These are phyloP conservation scores for Eidolon helvum DNA, from an alignment of 2,113 vertebrate species.

Conservation along the genomic window DNA sequence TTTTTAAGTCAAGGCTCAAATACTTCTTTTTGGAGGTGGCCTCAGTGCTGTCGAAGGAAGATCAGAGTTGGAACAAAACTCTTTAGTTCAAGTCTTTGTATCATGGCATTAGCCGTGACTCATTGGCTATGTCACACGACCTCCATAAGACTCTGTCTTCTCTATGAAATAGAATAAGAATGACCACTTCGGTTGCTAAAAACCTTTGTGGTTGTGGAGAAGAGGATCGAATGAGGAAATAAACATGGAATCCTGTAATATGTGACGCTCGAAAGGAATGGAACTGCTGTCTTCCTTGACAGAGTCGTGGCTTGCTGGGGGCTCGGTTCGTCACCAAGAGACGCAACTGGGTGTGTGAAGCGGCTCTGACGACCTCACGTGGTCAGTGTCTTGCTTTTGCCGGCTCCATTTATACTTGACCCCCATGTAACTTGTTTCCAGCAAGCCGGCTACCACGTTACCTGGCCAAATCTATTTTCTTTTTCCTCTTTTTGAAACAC, in stretches of 20 bases:
- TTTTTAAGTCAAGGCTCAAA: not conserved
- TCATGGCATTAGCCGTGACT: rapidly evolving
- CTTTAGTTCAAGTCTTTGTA: not conserved
- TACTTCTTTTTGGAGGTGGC: not conserved
- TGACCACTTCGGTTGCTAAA: rapidly evolving
- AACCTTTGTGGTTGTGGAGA: not conserved
- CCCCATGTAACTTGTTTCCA: not conserved
- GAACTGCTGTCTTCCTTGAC: not conserved
- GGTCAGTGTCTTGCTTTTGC: rapidly evolving
- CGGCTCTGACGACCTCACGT: rapidly evolving
- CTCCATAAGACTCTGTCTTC: not conserved
- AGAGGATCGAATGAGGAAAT: not conserved
- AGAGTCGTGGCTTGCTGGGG: not conserved
- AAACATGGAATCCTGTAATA: too few relatives aligned
- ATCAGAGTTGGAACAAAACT: not conserved
- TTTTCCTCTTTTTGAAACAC: not conserved
- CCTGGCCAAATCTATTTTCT: not conserved
- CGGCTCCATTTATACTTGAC: not conserved
- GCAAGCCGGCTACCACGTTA: not conserved
- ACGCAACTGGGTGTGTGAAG: rapidly evolving
- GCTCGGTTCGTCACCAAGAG: rapidly evolving
- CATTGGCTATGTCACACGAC: rapidly evolving
- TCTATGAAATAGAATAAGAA: not conserved
- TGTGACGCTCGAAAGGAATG: not conserved
- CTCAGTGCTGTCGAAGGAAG: not conserved